Percentiles rank a stretch among this genome's conserved stretches.
These are phyloP conservation scores for Phenganax marumi DNA, from an alignment of 92 coral and sea anemone genomes.

Conservation along the genomic window DNA sequence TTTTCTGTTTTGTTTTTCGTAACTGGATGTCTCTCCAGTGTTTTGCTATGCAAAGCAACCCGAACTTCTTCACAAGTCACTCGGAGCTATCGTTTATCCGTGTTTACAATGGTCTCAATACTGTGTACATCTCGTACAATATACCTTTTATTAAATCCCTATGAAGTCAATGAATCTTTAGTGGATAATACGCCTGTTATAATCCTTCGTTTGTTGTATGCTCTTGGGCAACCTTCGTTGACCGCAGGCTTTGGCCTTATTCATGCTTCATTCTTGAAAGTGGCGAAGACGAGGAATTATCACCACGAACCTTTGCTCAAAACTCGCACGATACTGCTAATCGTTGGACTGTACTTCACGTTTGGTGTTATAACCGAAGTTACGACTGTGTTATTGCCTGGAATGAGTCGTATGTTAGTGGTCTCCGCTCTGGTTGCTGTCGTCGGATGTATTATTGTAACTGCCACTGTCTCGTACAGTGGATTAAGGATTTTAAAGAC, in stretches of 20 bases:
- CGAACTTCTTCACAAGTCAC: not conserved
- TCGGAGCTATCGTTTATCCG: constrained; percentile 21
- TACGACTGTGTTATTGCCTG: not conserved
- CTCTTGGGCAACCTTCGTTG: constrained; percentile 28
- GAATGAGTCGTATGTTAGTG: constrained; percentile 2
- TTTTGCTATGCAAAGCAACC: not conserved
- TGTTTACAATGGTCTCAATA: not conserved
- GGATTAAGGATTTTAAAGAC: not conserved
- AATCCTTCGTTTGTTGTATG: not conserved
- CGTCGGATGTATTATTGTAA: constrained; percentile 8
- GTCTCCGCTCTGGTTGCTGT: constrained; percentile 2
- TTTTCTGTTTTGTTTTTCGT: not conserved
- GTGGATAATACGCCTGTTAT: not conserved
- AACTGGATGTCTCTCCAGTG: constrained; percentile 6
- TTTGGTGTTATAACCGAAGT: constrained; percentile 18
- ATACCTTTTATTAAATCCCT: constrained; percentile 15
- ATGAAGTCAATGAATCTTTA: constrained; percentile 8
- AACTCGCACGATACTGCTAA: not conserved
- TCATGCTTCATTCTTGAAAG: constrained; percentile 25
- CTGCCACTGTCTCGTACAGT: constrained; percentile 9
- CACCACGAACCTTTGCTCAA: constrained; percentile 6
- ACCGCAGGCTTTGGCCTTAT: constrained; percentile 19
- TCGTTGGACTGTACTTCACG: constrained; percentile 21
- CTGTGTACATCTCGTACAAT: not conserved
- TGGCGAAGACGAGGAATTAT: not conserved